Conservation (phyloP, 1,140 invertebrate species). For the Zophobas atratus region DNA sequence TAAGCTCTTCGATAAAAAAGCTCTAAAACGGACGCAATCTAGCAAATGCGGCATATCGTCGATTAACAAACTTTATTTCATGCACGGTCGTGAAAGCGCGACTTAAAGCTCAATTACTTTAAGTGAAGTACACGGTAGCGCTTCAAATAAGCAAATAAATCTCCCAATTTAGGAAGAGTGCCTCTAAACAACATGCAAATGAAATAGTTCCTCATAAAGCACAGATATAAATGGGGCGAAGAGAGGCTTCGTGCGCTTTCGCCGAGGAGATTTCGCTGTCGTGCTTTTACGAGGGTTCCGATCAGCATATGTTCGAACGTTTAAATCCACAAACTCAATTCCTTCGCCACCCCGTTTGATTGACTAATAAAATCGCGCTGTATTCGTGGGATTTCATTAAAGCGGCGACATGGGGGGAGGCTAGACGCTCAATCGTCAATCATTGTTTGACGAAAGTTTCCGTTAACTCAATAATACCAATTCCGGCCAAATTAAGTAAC, state of each 20-base stretch:
- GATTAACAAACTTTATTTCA: neutral
- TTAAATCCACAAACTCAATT: constrained; percentile 42
- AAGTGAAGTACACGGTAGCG: constrained; percentile 17
- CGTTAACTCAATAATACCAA: constrained; percentile 2
- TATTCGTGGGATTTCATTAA: constrained; percentile 30
- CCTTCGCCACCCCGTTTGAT: constrained; percentile 37
- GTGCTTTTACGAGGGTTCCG: constrained; percentile 35
- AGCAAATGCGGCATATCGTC: constrained; percentile 9
- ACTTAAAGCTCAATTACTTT: constrained; percentile 32
- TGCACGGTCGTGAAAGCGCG: neutral
- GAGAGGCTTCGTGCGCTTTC: constrained; percentile 16
- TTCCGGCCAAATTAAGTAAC: neutral
- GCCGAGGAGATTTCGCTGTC: neutral
- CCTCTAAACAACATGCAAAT: constrained; percentile 44
- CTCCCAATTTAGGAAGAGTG: constrained; percentile 44
- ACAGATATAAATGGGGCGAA: constrained; percentile 24
- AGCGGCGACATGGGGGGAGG: neutral
- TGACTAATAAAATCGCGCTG: constrained; percentile 30
- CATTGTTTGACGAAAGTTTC: neutral
- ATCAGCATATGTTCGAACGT: constrained; percentile 32
- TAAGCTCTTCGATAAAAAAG: constrained; percentile 24
- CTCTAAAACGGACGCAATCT: neutral
- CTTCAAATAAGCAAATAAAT: constrained; percentile 38
- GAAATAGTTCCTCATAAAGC: constrained; percentile 45
- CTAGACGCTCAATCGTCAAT: neutral